Evolutionary conservation across 2,888 invertebrate species (phyloP).

Genomic region (Cancer borealis): DNA sequence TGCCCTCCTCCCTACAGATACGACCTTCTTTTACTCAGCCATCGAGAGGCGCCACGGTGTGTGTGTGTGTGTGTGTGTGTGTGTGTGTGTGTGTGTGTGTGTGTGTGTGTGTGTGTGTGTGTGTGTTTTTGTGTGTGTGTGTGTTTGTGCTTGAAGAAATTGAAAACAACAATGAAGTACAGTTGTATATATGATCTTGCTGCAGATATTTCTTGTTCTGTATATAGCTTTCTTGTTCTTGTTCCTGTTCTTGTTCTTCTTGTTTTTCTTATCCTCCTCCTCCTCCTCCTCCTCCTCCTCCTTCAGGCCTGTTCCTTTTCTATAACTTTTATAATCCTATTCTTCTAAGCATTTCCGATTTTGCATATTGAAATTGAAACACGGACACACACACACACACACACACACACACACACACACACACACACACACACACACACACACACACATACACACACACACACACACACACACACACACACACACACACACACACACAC

Average conservation of each 20-base stretch:
- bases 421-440: neutral
- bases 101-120: conserved; percentile 7
- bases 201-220: neutral
- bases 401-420: neutral
- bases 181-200: neutral
- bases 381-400: too few species aligned
- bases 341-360: neutral
- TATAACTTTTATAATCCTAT: neutral
- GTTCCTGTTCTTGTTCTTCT: neutral
- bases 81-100: conserved; percentile 26
- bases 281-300: neutral
- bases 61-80: conserved; percentile 20
- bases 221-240: neutral
- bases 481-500: conserved; percentile 6
- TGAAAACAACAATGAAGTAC: neutral
- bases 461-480: too few species aligned
- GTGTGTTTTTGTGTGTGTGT: conserved; percentile 39
- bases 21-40: neutral
- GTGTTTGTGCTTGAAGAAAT: neutral
- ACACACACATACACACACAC: too few species aligned
- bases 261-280: neutral
- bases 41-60: neutral
- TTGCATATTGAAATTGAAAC: neutral
- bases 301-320: neutral
- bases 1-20: neutral